These are phyloP conservation scores for Acleris emargana DNA, from an alignment of 2,888 invertebrate genomes.

Conservation along the genomic window DNA sequence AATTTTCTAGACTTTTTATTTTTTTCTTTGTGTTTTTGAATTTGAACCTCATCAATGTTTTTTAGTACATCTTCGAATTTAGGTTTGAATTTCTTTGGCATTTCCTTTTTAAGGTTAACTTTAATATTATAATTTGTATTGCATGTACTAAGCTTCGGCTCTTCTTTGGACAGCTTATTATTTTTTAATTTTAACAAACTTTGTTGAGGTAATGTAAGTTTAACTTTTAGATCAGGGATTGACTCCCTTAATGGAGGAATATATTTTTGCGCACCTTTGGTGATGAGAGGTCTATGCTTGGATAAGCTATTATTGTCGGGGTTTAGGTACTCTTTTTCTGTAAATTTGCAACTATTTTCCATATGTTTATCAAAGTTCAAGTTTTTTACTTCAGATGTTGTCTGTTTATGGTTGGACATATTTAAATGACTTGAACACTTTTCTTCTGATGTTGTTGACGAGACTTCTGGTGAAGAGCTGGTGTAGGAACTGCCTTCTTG, in stretches of 20 bases:
- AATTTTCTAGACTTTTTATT: slow-evolving; percentile 63
- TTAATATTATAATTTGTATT: slow-evolving; percentile 47
- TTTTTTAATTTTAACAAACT: slow-evolving; percentile 72
- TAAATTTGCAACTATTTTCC: slow-evolving; percentile 64
- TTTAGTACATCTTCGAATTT: slow-evolving; percentile 81
- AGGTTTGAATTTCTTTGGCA: slow-evolving; percentile 71
- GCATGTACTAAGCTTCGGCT: slow-evolving; percentile 54
- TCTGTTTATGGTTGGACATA: slow-evolving; percentile 72
- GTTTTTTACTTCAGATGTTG: slow-evolving; percentile 66
- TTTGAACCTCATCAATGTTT: slow-evolving; percentile 78
- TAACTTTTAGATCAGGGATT: slow-evolving; percentile 70
- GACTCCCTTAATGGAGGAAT: slow-evolving; percentile 75
- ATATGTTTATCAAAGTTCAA: slow-evolving; percentile 46
- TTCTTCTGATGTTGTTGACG: slow-evolving; percentile 77
- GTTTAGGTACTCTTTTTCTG: slow-evolving; percentile 63
- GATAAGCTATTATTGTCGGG: slow-evolving; percentile 49
- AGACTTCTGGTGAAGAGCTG: slow-evolving; percentile 73
- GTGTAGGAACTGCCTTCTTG: slow-evolving; percentile 49
- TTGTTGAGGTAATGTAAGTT: slow-evolving; percentile 72
- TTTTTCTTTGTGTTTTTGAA: slow-evolving; percentile 71
- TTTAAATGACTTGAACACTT: slow-evolving; percentile 68
- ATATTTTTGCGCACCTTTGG: slow-evolving; percentile 81
- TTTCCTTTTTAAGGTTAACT: slow-evolving; percentile 44
- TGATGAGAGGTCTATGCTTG: slow-evolving; percentile 65
- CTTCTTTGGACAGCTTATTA: slow-evolving; percentile 68